Base-by-base conservation (phyloP, 1,140 invertebrate genomes). In the Leptinotarsa defecta region DNA sequence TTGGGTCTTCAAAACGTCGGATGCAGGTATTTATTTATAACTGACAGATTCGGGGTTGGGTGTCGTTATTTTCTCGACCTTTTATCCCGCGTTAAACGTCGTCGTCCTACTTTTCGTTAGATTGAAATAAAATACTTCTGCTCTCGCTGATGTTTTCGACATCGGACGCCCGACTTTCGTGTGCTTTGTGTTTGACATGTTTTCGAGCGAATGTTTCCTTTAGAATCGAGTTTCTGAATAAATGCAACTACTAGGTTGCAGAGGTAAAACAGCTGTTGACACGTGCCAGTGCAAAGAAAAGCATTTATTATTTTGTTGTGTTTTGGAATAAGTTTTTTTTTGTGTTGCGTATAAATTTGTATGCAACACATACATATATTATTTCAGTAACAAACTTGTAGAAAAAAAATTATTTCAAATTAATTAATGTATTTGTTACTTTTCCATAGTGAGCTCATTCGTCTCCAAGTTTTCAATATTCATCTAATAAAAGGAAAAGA, bases 21-120 rank as follows among this genome's bases (percentile, higher is more conserved):
- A 57, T 57, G 52, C 52, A 57, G 52, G 52, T 57, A 57, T 57
- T 57, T 57, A 57, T 57, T 57, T 57, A 57, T 57, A 57, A 57
- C 52, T 57, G 52, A 57, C 52, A 57, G 52, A 57, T 57, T 57
- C 52, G 52, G 15, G 52, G 52, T 19, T 57, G 52, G 52, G 17
- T 57, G 17, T 57, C 52, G 52, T 57, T 57, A 57, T 57, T 57
- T 19, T 57, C 15, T 57, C 52, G 52, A 57, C 52, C 52, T 57
- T 57, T 57, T 57, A 57, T 57, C 52, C 52, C 4, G n/a, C 6
- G 52, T 57, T 57, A 19, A 57, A 57, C 52, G 52, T 57, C 52
- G 52, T 17, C 52, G 15, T 57, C n/a, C n/a, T 19, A 57, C 34
- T 43, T 43, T 43, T 43, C 34, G 34, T 43, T 11, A 8, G 34